Conservation (phyloP, 2,113 vertebrate species). For the mouse (Mus musculus) region DNA sequence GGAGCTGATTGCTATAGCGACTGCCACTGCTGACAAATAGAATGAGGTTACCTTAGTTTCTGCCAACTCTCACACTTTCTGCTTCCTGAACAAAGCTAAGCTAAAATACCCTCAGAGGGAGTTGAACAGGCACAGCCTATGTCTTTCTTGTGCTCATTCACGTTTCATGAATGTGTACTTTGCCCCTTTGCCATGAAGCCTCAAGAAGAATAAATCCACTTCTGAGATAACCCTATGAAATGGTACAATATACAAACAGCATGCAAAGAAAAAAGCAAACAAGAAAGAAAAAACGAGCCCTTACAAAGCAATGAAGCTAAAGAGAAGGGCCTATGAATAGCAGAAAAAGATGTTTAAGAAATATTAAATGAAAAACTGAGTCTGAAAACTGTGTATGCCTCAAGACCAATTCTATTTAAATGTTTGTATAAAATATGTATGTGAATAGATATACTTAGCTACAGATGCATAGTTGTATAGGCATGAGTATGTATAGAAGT, state of each 20-base stretch:
- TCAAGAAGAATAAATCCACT: neutral
- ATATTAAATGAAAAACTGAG: neutral
- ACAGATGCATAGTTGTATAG: neutral
- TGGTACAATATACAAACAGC: neutral
- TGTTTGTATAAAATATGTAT: neutral
- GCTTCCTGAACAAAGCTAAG: slow-evolving; percentile 33
- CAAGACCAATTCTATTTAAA: slow-evolving; percentile 44
- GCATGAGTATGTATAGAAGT: neutral
- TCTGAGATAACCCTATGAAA: slow-evolving; percentile 38
- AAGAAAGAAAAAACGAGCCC: neutral
- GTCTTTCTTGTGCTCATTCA: neutral
- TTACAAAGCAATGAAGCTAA: neutral
- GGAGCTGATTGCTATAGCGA: accelerated
- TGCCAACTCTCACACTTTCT: slow-evolving; percentile 1
- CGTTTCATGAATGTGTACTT: neutral
- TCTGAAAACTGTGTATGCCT: neutral
- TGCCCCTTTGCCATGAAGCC: neutral
- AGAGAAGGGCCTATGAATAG: neutral
- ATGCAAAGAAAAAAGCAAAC: neutral
- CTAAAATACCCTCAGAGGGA: neutral
- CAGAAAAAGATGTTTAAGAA: neutral
- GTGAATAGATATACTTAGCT: neutral
- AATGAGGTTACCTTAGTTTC: neutral
- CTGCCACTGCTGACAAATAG: accelerated
- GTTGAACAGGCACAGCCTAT: neutral